Evolutionary conservation across 2,797 vertebrate genomes (phyloP), one percentile per base, ranked within the genome.

Genomic region (Eurystomus glaucurus): DNA sequence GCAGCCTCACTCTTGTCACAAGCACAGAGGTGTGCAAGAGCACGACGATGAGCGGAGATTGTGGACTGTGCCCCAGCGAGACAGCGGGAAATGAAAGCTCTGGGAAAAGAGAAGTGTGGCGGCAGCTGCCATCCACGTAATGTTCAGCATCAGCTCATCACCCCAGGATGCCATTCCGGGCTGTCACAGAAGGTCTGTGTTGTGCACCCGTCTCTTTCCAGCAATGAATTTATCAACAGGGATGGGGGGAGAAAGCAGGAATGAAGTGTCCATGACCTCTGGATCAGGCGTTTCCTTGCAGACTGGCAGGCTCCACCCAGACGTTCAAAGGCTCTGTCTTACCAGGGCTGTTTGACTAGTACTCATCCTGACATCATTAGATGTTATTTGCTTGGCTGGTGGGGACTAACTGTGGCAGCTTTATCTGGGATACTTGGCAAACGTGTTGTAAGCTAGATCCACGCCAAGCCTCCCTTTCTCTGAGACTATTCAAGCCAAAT

Each of bases 361-460:
- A 45, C 52, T 78, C 45, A 50, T 75, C 22, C 37, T 75, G 87
- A 61, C n/a, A 33, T 85, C 29, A 18, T 57, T 79, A 77, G 45
- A 52, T 23, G 9, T 69, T 86, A 14, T 76, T 88, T 72, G 22
- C n/a, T 77, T 82, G 77, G 28, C 51, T 94, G 58, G n/a, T 66
- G 80, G 55, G 35, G 88, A 58, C 54, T 52, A 31, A 37, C 46
- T 66, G n/a, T 51, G 55, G 51, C 60, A 72, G 60, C 48, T 78
- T 89, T 92, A 43, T 31, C 84, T 68, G 71, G 55, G 41, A 52
- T 79, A 46, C 37, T 60, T 77, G 71, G 60, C 43, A 91, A 87
- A 85, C 28, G 21, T 12, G 0, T 19, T 79, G 58, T 62, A 46
- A 60, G 45, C 66, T 64, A 89, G 82, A 68, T 37, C 33, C 9